Conservation (phyloP, 2,888 invertebrate genomes). For the Stramonita haemastoma region DNA sequence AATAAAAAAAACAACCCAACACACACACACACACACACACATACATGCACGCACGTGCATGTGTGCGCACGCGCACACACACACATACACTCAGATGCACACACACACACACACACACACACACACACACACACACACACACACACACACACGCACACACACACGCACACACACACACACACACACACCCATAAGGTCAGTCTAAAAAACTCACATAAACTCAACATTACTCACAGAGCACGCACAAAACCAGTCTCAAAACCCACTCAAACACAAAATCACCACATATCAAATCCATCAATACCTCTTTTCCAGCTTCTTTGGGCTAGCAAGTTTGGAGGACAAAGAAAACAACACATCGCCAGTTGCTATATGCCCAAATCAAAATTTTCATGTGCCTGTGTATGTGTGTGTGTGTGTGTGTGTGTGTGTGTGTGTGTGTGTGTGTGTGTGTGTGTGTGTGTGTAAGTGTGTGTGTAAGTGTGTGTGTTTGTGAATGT, state of each 20-base stretch:
- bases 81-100: not conserved
- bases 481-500: too few relatives aligned
- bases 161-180: not conserved
- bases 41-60: too few relatives aligned
- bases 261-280: not conserved
- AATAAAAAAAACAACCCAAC: too few relatives aligned
- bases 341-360: conserved; percentile 2
- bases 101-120: too few relatives aligned
- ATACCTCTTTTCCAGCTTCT: conserved; percentile 47
- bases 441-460: too few relatives aligned
- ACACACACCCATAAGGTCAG: not conserved
- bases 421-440: too few relatives aligned
- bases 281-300: not conserved
- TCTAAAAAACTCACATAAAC: not conserved
- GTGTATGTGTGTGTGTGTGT: too few relatives aligned
- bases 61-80: too few relatives aligned
- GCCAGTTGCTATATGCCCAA: too few relatives aligned
- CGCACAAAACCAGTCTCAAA: not conserved
- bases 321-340: conserved; percentile 34
- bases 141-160: not conserved
- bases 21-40: too few relatives aligned
- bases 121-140: not conserved
- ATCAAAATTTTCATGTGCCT: too few relatives aligned
- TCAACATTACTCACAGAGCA: not conserved
- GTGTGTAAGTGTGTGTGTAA: too few relatives aligned